phyloP scores from a whole-genome alignment of 2,888 invertebrate genomes.

The Oeneis ivallda region DNA sequence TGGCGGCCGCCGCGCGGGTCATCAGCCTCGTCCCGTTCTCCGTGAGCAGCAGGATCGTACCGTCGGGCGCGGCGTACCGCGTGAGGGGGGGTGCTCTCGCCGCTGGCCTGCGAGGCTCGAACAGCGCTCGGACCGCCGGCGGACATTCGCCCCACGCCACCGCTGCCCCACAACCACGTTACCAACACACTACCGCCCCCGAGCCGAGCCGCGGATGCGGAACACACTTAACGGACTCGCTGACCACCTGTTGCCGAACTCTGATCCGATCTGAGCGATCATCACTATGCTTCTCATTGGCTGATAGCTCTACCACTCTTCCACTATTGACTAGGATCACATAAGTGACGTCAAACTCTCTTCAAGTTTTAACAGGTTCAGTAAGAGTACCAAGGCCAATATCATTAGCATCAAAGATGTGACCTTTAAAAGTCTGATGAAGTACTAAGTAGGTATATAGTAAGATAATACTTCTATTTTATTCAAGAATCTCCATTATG shows the following conservation, averaged over 20 bases:
- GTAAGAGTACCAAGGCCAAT: too few species aligned
- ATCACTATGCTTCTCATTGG: background rate
- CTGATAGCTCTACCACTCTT: background rate
- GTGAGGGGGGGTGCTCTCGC: conserved; percentile 78
- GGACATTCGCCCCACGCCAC: conserved; percentile 75
- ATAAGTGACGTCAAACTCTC: too few species aligned
- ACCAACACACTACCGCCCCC: conserved; percentile 70
- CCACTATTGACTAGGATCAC: background rate
- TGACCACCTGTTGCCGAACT: conserved; percentile 8
- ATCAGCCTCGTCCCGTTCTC: conserved; percentile 84
- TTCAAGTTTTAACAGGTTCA: too few species aligned
- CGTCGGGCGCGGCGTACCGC: conserved; percentile 83
- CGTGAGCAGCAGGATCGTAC: conserved; percentile 84
- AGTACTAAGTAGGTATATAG: too few species aligned
- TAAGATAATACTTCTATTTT: too few species aligned
- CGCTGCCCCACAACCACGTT: conserved; percentile 79
- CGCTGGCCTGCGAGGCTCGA: conserved; percentile 72
- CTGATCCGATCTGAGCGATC: background rate
- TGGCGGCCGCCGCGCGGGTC: conserved; percentile 78
- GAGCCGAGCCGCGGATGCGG: conserved; percentile 62
- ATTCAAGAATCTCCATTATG: too few species aligned
- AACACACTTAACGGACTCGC: conserved; percentile 66
- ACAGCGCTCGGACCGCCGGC: conserved; percentile 80
- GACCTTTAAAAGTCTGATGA: background rate
- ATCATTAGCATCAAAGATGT: too few species aligned